Evolutionary conservation across 2,113 vertebrate genomes (phyloP).

Genomic region (Coturnix japonica): DNA sequence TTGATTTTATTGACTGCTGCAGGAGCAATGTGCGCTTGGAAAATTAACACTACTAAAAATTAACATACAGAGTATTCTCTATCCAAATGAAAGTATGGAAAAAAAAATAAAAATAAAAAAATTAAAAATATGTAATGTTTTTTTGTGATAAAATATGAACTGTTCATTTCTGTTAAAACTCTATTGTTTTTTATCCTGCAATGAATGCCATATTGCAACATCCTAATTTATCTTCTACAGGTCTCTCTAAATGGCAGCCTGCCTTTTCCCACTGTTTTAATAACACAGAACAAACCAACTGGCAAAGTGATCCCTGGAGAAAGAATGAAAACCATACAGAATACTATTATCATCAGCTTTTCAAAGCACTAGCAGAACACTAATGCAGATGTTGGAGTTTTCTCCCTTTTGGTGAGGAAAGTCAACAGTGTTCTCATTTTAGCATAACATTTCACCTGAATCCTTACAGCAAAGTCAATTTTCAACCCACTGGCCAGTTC

Average conservation of each 20-base stretch:
- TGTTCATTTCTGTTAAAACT: background rate
- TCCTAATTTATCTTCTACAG: slow-evolving; percentile 69
- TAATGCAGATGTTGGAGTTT: background rate
- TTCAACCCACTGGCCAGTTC: background rate
- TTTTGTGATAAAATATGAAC: background rate
- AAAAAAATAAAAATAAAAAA: background rate
- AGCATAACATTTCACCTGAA: background rate
- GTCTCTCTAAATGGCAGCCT: slow-evolving; percentile 76
- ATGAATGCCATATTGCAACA: slow-evolving; percentile 74
- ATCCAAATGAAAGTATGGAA: background rate
- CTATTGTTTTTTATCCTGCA: slow-evolving; percentile 74
- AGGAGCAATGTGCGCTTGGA: background rate
- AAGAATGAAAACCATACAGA: background rate
- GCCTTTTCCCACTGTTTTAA: slow-evolving; percentile 69
- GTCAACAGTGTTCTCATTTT: background rate
- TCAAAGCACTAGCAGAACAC: background rate
- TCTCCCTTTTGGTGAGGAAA: background rate
- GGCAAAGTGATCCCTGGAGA: slow-evolving; percentile 70
- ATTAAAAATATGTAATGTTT: background rate
- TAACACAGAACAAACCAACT: slow-evolving; percentile 67
- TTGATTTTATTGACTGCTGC: slow-evolving; percentile 35
- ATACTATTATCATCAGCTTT: background rate
- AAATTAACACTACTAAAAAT: slow-evolving; percentile 17
- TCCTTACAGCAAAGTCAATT: background rate
- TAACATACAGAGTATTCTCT: background rate